A percentile compares a stretch with the other conserved stretches of the same genome.
phyloP scores from a whole-genome alignment of 2,797 vertebrate species.

The Novumbra hubbsi region DNA sequence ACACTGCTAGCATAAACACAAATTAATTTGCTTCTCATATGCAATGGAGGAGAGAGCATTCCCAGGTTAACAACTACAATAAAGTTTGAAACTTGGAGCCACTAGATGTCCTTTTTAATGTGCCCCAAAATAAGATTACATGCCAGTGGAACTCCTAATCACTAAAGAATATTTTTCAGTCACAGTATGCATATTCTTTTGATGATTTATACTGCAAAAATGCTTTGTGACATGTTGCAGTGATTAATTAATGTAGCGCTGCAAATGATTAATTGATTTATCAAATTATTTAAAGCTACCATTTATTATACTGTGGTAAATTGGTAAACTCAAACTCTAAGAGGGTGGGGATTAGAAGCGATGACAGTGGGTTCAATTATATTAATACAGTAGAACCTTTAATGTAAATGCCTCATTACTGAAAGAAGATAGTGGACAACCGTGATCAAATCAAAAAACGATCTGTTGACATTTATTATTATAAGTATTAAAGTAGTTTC shows the following conservation, averaged over 20 bases:
- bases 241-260: constrained; percentile 69
- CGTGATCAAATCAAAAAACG: not conserved
- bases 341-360: constrained; percentile 18
- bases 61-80: no score
- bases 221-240: constrained; percentile 68
- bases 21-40: no score
- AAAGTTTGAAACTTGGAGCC: no score
- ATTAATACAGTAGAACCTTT: constrained; percentile 57
- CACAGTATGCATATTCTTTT: constrained; percentile 44
- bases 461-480: not conserved
- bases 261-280: constrained; percentile 83
- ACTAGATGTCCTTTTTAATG: not conserved
- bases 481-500: not conserved
- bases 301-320: constrained; percentile 79
- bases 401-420: constrained; percentile 44
- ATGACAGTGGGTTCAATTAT: constrained; percentile 58
- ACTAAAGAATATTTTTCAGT: constrained; percentile 65
- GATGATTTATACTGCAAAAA: constrained; percentile 74
- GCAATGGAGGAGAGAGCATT: no score
- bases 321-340: constrained; percentile 23
- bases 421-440: constrained; percentile 1
- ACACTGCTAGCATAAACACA: no score
- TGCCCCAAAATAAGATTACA: not conserved
- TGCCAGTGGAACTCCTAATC: not conserved
- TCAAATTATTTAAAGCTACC: constrained; percentile 74